Percentiles rank a stretch among this genome's conserved stretches.
Conservation (phyloP, 1,140 invertebrate species). For the Ceratina japonica region DNA sequence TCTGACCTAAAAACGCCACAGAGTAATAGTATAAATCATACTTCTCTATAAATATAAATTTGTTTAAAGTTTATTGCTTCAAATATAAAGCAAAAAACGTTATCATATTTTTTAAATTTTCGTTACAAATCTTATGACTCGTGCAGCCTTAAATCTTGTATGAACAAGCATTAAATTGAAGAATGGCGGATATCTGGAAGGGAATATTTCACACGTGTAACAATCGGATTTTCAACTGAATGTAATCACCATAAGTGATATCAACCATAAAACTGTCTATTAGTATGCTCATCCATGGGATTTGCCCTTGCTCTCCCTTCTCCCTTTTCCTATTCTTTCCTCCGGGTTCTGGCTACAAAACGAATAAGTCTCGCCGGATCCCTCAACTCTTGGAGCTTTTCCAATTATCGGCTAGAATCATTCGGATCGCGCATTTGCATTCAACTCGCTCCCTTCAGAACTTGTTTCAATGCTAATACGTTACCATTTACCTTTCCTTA, state of each 20-base stretch:
- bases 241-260: conserved; percentile 56
- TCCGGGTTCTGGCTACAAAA: neutral
- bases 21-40: no score
- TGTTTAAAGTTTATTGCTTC: no score
- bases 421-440: conserved; percentile 59
- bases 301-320: conserved; percentile 2
- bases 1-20: no score
- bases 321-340: neutral
- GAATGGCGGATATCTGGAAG: neutral
- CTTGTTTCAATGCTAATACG: conserved; percentile 67
- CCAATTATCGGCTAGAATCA: conserved; percentile 66
- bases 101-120: no score
- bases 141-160: no score
- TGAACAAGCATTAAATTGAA: no score
- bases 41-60: no score
- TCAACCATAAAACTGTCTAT: conserved; percentile 42
- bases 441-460: conserved; percentile 49
- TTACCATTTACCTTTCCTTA: conserved; percentile 28
- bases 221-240: conserved; percentile 13
- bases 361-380: conserved; percentile 50
- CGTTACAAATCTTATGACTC: no score
- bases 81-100: no score
- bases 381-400: conserved; percentile 57
- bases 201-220: conserved; percentile 4
- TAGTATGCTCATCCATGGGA: conserved; percentile 38